Evolutionary conservation across 2,888 invertebrate genomes (phyloP).

Genomic region (Chloromyia formosa): DNA sequence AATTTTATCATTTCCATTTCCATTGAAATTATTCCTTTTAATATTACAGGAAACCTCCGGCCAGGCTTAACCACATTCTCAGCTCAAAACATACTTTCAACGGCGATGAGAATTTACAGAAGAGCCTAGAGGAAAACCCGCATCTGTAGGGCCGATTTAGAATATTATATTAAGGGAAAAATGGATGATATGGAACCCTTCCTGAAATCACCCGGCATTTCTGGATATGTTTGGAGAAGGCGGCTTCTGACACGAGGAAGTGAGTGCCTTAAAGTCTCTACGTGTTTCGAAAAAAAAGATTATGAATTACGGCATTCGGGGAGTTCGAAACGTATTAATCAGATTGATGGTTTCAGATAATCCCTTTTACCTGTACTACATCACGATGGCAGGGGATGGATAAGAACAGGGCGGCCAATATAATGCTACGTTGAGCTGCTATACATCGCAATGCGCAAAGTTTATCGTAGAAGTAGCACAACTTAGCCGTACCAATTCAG

Average conservation of each 20-base stretch:
- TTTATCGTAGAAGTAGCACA: background rate
- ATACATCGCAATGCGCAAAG: too few relatives aligned
- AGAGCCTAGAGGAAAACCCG: background rate
- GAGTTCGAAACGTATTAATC: constrained; percentile 10
- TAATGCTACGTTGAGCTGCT: background rate
- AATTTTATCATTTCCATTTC: constrained; percentile 40
- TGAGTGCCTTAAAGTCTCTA: background rate
- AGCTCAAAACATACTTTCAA: background rate
- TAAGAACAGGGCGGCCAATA: too few relatives aligned
- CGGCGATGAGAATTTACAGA: background rate
- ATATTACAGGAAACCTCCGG: background rate
- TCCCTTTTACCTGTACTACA: background rate
- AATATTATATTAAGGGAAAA: constrained; percentile 1
- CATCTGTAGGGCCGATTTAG: background rate
- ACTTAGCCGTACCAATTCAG: background rate
- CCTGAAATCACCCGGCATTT: background rate
- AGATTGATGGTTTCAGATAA: constrained; percentile 19
- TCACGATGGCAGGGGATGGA: too few relatives aligned
- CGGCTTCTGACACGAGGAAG: background rate
- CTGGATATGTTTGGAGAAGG: too few relatives aligned
- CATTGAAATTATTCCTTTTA: constrained; percentile 41
- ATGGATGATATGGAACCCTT: background rate
- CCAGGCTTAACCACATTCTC: too few relatives aligned
- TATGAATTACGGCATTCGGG: background rate
- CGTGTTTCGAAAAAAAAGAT: background rate